Conservation (phyloP, 2,888 invertebrate species). For the Xanthostigma xanthostigma region DNA sequence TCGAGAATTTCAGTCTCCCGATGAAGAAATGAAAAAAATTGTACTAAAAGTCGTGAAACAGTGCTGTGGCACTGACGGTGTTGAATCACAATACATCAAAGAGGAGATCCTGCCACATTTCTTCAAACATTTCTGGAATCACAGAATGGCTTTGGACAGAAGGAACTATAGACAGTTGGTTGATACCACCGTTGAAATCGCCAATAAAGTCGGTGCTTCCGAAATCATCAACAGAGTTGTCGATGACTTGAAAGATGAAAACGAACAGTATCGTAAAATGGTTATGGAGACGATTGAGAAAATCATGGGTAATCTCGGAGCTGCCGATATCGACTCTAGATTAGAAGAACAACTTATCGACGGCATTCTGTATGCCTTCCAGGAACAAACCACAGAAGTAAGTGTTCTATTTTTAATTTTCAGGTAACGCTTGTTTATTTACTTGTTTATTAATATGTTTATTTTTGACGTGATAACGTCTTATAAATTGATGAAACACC, state of each 20-base stretch:
- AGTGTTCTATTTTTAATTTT: constrained; percentile 6
- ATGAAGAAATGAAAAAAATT: constrained; percentile 99
- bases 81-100: constrained; percentile 97
- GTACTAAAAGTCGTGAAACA: constrained; percentile 99
- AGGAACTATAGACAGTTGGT: constrained; percentile 96
- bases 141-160: constrained; percentile 96
- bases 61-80: constrained; percentile 99
- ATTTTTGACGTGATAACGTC: no score
- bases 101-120: constrained; percentile 97
- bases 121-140: constrained; percentile 99
- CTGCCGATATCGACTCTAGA: constrained; percentile 94
- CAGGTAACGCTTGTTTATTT: constrained; percentile 1
- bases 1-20: constrained; percentile 98
- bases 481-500: no score
- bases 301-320: constrained; percentile 93
- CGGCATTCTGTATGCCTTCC: constrained; percentile 97
- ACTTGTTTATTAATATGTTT: not conserved
- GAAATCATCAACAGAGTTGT: constrained; percentile 98
- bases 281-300: constrained; percentile 99
- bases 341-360: constrained; percentile 98
- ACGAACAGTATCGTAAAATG: constrained; percentile 99
- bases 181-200: constrained; percentile 99
- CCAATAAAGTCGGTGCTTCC: constrained; percentile 98
- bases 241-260: constrained; percentile 98
- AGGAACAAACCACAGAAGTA: constrained; percentile 98